Evolutionary conservation across 2,888 invertebrate genomes (phyloP).

Genomic region (Nomada hirtipes): DNA sequence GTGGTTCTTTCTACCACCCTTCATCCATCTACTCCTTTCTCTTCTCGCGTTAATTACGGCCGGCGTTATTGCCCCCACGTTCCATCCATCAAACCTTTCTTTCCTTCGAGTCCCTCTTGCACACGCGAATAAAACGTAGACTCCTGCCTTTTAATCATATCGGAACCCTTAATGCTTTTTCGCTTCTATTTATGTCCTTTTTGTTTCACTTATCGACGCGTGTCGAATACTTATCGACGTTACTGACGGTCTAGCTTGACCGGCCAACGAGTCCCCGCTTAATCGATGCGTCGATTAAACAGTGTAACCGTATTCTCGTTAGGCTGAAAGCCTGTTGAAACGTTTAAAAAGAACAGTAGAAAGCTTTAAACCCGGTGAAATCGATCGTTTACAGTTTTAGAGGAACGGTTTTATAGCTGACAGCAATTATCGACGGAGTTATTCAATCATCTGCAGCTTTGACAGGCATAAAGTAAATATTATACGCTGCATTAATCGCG

Average conservation of each 20-base stretch:
- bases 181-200: not conserved
- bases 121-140: constrained; percentile 8
- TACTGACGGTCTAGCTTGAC: not conserved
- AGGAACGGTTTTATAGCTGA: not conserved
- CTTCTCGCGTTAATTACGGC: constrained; percentile 59
- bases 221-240: not conserved
- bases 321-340: not conserved
- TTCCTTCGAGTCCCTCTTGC: constrained; percentile 29
- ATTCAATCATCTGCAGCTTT: not conserved
- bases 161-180: constrained; percentile 9
- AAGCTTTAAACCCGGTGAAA: not conserved
- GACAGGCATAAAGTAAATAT: no score
- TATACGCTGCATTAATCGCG: no score
- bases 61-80: constrained; percentile 55
- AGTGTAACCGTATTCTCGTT: not conserved
- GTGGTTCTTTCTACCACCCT: constrained; percentile 46
- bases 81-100: constrained; percentile 65
- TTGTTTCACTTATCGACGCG: not conserved
- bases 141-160: constrained; percentile 32
- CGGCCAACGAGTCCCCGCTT: constrained; percentile 1
- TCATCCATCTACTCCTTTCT: constrained; percentile 52
- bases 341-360: not conserved
- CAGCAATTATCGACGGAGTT: not conserved
- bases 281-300: constrained; percentile 21
- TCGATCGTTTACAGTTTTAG: not conserved